A percentile compares a stretch with the other conserved stretches of the same genome.
Conservation (phyloP, 1,140 invertebrate genomes). For the Drosophila persimilis region DNA sequence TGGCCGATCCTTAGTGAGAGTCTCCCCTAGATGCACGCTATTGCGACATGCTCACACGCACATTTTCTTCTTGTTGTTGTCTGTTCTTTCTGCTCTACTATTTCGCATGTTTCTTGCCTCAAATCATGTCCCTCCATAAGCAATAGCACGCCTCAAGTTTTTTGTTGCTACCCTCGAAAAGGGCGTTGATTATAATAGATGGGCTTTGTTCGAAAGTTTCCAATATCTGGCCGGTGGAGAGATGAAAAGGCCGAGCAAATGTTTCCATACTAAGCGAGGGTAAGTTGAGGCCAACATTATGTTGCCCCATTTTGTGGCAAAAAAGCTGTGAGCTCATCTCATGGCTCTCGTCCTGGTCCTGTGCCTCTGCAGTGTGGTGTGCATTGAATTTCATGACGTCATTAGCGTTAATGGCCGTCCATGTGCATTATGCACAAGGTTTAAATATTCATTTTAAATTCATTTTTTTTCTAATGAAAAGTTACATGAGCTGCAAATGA, state of each 20-base stretch:
- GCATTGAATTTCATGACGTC: constrained; percentile 75
- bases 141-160: too few species aligned
- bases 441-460: constrained; percentile 63
- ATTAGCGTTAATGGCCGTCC: constrained; percentile 69
- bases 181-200: neutral
- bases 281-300: constrained; percentile 30
- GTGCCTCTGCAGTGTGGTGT: constrained; percentile 17
- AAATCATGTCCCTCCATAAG: too few species aligned
- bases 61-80: too few species aligned
- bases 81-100: too few species aligned
- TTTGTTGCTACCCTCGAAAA: neutral
- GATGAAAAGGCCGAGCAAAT: constrained; percentile 7
- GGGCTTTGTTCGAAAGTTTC: constrained; percentile 28
- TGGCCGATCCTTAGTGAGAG: too few species aligned
- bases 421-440: constrained; percentile 64
- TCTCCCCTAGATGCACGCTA: too few species aligned
- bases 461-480: constrained; percentile 67
- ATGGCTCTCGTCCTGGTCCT: neutral
- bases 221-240: constrained; percentile 30
- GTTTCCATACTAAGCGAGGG: constrained; percentile 8
- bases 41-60: too few species aligned
- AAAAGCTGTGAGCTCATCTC: constrained; percentile 6
- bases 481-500: constrained; percentile 57
- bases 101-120: too few species aligned
- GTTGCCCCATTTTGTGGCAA: constrained; percentile 25